Evolutionary conservation across 1,140 invertebrate species (phyloP), one percentile per base, ranked within the genome.

Genomic region (Lineus longissimus): DNA sequence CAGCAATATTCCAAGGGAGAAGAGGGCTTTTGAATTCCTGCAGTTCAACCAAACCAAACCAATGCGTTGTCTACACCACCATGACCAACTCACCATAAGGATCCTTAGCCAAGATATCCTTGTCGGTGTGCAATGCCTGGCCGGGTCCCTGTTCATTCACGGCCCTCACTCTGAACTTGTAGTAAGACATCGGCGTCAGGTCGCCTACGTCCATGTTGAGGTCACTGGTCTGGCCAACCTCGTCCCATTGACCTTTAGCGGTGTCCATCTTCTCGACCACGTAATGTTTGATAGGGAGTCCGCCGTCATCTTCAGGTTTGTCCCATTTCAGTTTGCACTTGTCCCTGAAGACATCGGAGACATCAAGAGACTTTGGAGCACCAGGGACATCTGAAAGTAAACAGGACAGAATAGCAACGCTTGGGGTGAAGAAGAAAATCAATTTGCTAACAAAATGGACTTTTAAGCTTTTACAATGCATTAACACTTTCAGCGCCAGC

Each of bases 221-320:
- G 9, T 25, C 22, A 55, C 36, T 59, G 19, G 47, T 57, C 93
- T 90, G 71, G 92, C 91, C 19, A 92, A 89, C 40, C 15, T 30
- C 56, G 15, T 51, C 88, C 93, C 93, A 95, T 58, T 92, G 85
- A 84, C 93, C 87, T 69, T 90, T 92, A 67, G 94, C 92, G 61
- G 91, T 87, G 71, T 97, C 94, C 87, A 93, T 91, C 82, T 95
- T 95, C 79, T 96, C 94, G 22, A 97, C 90, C 27, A 89, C 83
- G 73, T 97, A 97, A 77, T 93, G 89, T 0, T 90, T 90, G n/a
- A 97, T 87, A 6, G 94, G 94, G 76, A 92, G 90, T 40, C 95
- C 95, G 72, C 95, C 95, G 82, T 98, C 95, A 77, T 98, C 95
- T 75, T 95, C 92, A 27, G 95, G 95, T 76, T 95, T 94, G 63